phyloP scores from a whole-genome alignment of 1,140 invertebrate genomes.

The Bombus affinis region DNA sequence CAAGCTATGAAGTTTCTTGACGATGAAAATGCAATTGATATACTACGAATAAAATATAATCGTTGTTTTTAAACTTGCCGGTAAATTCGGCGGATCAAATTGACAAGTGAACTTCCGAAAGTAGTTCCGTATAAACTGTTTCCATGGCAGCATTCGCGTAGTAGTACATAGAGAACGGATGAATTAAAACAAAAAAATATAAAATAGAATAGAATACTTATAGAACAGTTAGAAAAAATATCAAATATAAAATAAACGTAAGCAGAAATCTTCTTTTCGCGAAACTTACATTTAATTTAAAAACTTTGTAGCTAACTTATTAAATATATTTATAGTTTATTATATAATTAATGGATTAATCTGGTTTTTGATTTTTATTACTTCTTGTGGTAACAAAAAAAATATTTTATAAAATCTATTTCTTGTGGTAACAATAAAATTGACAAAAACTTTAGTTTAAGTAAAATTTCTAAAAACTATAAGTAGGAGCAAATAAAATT shows the following conservation, averaged over 20 bases:
- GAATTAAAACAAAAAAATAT: slow-evolving; percentile 14
- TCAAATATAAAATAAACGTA: background rate
- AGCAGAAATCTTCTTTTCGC: background rate
- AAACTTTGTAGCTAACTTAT: background rate
- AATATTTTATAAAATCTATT: background rate
- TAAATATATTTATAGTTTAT: no score
- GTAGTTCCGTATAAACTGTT: slow-evolving; percentile 74
- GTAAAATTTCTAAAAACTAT: background rate
- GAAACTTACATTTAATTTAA: background rate
- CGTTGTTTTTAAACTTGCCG: slow-evolving; percentile 54
- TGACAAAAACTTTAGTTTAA: background rate
- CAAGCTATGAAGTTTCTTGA: background rate
- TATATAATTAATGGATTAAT: background rate
- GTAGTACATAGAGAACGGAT: slow-evolving; percentile 46
- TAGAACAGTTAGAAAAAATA: background rate
- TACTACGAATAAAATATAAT: slow-evolving; percentile 14
- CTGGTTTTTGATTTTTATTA: background rate
- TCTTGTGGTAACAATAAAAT: background rate
- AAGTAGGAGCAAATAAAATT: background rate
- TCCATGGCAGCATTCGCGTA: slow-evolving; percentile 64
- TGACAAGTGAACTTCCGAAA: slow-evolving; percentile 71
- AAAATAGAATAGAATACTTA: background rate
- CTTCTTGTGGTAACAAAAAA: background rate
- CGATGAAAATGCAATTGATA: slow-evolving; percentile 4
- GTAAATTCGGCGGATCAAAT: slow-evolving; percentile 53